A percentile compares a stretch with the other conserved stretches of the same genome.
These are phyloP conservation scores for Harpagus bidentatus DNA, from an alignment of 2,113 vertebrate genomes.

Conservation along the genomic window DNA sequence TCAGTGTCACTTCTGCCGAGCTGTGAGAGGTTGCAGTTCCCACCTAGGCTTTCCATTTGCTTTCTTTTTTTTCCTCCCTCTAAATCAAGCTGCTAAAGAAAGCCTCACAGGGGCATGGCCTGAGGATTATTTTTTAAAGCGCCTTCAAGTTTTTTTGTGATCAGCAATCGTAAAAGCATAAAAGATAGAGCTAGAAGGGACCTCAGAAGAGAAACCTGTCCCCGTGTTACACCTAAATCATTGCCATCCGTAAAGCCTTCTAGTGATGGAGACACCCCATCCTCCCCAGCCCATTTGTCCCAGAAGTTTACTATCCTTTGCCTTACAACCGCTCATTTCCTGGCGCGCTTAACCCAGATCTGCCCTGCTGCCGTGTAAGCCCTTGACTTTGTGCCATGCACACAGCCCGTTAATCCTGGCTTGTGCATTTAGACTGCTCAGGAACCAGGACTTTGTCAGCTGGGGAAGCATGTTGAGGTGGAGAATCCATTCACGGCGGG, in stretches of 20 bases:
- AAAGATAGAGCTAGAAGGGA: neutral
- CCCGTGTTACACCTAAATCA: neutral
- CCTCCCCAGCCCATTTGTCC: neutral
- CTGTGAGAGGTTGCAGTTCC: neutral
- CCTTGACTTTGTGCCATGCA: rapidly evolving
- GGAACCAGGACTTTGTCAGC: neutral
- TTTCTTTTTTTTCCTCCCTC: neutral
- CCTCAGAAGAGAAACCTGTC: neutral
- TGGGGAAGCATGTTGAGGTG: rapidly evolving
- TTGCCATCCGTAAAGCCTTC: neutral
- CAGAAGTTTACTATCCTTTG: neutral
- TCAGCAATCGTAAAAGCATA: neutral
- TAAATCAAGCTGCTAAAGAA: conserved; percentile 25
- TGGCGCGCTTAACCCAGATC: neutral
- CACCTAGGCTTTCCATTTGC: neutral
- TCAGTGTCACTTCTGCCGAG: neutral
- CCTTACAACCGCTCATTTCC: neutral
- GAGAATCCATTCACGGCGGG: neutral
- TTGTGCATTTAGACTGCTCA: neutral
- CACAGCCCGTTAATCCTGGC: neutral
- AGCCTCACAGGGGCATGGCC: neutral
- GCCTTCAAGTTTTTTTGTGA: neutral
- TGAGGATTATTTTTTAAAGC: conserved; percentile 1
- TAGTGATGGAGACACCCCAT: neutral
- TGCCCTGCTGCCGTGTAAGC: neutral